Percentiles rank a stretch among this genome's conserved stretches.
These are phyloP conservation scores for Chrysogorgia sp. DNA, from an alignment of 92 coral and sea anemone genomes.

Conservation along the genomic window DNA sequence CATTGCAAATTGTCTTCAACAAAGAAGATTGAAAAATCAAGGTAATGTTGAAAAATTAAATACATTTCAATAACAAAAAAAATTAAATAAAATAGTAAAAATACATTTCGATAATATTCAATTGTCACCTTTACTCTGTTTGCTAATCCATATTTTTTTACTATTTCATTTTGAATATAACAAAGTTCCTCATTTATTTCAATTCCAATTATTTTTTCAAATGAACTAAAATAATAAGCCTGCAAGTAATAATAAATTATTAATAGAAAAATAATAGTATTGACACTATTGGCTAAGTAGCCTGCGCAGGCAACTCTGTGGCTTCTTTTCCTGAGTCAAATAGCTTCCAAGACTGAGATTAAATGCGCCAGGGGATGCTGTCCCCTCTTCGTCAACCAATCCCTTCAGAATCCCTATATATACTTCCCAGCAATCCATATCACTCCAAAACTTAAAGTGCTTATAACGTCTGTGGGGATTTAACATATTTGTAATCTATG, in stretches of 20 bases:
- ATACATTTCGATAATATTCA: neutral
- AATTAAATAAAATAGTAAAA: neutral
- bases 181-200: slow-evolving; percentile 76
- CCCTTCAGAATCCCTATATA: too few species aligned
- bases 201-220: slow-evolving; percentile 74
- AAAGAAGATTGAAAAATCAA: neutral
- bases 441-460: too few species aligned
- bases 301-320: too few species aligned
- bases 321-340: too few species aligned
- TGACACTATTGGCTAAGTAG: too few species aligned
- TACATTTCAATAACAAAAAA: neutral
- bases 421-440: too few species aligned
- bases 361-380: too few species aligned
- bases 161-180: slow-evolving; percentile 65
- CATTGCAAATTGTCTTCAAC: slow-evolving; percentile 66
- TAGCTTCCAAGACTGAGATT: too few species aligned
- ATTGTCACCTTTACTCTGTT: slow-evolving; percentile 69
- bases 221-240: slow-evolving; percentile 71
- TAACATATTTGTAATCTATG: too few species aligned
- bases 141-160: slow-evolving; percentile 58
- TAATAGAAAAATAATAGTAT: neutral
- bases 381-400: too few species aligned
- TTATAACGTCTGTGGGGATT: too few species aligned
- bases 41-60: neutral
- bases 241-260: slow-evolving; percentile 5